Evolutionary conservation across 2,797 vertebrate species (phyloP), one percentile per base, ranked within the genome.

Genomic region (Smutsia gigantea): DNA sequence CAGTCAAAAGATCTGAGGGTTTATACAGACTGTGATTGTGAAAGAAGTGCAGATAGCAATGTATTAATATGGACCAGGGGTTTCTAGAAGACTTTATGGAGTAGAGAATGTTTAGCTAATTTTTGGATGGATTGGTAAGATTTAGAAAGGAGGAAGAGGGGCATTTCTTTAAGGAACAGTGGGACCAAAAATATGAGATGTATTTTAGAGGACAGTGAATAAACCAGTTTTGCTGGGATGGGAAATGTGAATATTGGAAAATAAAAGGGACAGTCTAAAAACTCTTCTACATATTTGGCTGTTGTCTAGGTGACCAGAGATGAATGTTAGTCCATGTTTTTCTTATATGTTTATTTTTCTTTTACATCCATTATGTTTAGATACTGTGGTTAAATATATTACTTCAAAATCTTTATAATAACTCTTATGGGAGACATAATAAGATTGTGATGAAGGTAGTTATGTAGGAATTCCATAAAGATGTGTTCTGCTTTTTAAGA

Each of bases 351-450:
- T 88, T 86, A 66, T 72, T 85, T 93, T 87, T 92, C 27, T 94
- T 92, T 90, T 69, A 23, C 11, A 68, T 68, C 13, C 34, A 63
- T 64, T 51, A 59, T 46, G 53, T 31, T 64, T 95, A 75, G 63
- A 72, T 92, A 59, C 23, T 78, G 10, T 64, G 37, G 17, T 86
- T 93, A 83, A 90, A 49, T 74, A 53, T 49, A 74, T 64, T 90
- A 77, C 71, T 87, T 93, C 69, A 46, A 17, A 94, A 74, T 89
- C 25, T 42, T 94, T 49, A 69, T 59, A n/a, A 86, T 75, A 85
- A 84, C 39, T 93, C 42, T 53, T 90, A 90, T 82, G 61, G 71
- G 39, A 91, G 51, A 77, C 37, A 72, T 87, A 59, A 49, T 71
- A 94, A 77, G 46, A 74, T 69, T 66, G 12, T 93, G 5, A 19